These are phyloP conservation scores for Corapipo altera DNA, from an alignment of 2,113 vertebrate species.

Conservation along the genomic window DNA sequence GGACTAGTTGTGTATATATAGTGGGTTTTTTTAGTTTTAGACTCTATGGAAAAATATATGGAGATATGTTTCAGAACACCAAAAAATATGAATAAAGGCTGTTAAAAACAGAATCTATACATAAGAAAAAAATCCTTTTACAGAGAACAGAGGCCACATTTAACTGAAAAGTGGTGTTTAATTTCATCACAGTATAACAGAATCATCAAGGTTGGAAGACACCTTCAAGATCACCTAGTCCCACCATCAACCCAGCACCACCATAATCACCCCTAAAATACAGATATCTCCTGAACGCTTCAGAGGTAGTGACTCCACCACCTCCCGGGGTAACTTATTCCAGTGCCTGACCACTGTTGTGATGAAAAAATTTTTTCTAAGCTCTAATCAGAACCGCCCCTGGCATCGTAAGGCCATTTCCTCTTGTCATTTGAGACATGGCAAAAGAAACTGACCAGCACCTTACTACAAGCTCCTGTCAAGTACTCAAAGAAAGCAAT, in stretches of 20 bases:
- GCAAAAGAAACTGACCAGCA: not conserved
- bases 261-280: not conserved
- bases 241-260: not conserved
- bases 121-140: accelerated
- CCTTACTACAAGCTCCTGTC: not conserved
- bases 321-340: not conserved
- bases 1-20: too few relatives aligned
- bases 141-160: not conserved
- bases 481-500: not conserved
- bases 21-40: accelerated
- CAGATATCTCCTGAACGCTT: not conserved
- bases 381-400: not conserved
- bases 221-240: not conserved
- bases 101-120: not conserved
- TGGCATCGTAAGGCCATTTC: not conserved
- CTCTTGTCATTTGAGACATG: not conserved
- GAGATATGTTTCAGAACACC: not conserved
- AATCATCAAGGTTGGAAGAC: not conserved
- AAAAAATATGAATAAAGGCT: not conserved
- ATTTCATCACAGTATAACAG: not conserved
- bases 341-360: accelerated
- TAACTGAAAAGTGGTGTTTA: not conserved
- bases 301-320: not conserved
- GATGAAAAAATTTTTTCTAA: not conserved
- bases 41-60: not conserved